Percentiles rank a stretch among this genome's conserved stretches.
Conservation (phyloP, 2,113 vertebrate genomes). For the Trichomycterus rosablanca region DNA sequence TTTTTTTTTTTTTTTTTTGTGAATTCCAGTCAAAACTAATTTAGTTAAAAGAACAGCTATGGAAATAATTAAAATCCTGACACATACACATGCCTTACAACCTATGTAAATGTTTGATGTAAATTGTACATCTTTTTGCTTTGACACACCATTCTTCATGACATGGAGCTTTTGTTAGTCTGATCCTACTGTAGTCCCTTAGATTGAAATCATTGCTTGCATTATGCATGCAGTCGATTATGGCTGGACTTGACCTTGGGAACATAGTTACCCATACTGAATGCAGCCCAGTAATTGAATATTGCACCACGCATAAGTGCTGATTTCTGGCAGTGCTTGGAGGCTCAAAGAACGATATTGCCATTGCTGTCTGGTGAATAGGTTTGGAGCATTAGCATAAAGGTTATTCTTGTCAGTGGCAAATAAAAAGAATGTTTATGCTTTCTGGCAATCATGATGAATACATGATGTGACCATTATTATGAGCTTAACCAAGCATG, state of each 20-base stretch:
- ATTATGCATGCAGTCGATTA: constrained; percentile 50
- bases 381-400: constrained; percentile 37
- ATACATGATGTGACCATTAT: constrained; percentile 41
- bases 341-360: constrained; percentile 36
- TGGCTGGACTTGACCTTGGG: constrained; percentile 40
- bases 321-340: constrained; percentile 25
- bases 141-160: constrained; percentile 13
- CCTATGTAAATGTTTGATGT: constrained; percentile 5
- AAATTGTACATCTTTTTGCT: constrained; percentile 14
- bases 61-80: too few relatives aligned
- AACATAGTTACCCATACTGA: constrained; percentile 45
- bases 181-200: constrained; percentile 16
- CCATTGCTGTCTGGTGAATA: constrained; percentile 41
- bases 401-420: constrained; percentile 43
- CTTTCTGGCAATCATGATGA: constrained; percentile 49
- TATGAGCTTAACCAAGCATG: constrained; percentile 40
- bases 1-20: too few relatives aligned
- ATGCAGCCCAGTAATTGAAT: constrained; percentile 50
- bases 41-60: too few relatives aligned
- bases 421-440: constrained; percentile 42
- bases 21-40: too few relatives aligned
- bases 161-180: constrained; percentile 3
- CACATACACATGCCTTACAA: too few relatives aligned
- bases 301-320: constrained; percentile 28
- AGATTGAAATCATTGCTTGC: constrained; percentile 40